Percentiles rank a stretch among this genome's conserved stretches.
Evolutionary conservation across 2,888 invertebrate genomes (phyloP).

Genomic region (Pristionchus fissidentatus): DNA sequence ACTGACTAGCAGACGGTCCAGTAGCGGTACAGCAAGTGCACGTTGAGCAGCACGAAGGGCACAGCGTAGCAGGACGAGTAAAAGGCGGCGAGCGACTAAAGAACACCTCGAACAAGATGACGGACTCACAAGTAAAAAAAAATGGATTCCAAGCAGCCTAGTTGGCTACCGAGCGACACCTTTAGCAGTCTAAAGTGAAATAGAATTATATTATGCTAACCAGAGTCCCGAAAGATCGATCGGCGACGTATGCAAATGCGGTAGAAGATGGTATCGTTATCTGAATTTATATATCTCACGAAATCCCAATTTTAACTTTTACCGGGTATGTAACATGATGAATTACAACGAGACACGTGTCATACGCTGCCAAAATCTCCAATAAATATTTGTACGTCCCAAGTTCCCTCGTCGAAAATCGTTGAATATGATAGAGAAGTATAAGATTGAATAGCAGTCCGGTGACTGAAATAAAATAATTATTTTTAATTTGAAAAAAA

Average conservation of each 20-base stretch:
- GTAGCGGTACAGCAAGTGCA: background rate
- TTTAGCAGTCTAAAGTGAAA: background rate
- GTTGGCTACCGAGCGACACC: background rate
- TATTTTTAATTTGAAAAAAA: background rate
- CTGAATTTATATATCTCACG: background rate
- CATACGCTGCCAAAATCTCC: background rate
- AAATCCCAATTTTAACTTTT: background rate
- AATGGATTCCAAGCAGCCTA: no score
- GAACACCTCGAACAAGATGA: no score
- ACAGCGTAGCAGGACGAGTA: conserved; percentile 6
- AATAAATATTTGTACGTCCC: background rate
- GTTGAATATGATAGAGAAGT: background rate
- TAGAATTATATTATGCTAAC: background rate
- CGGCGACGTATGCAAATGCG: background rate
- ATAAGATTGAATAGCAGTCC: background rate
- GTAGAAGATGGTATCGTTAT: background rate
- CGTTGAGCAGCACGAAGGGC: background rate
- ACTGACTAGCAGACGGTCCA: background rate
- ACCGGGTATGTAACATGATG: background rate
- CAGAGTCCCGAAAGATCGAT: background rate
- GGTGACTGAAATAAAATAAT: background rate
- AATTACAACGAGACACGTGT: background rate
- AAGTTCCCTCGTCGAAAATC: background rate
- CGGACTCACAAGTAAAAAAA: no score
- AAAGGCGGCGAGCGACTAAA: no score